Conservation (phyloP, 2,797 vertebrate species). For the Thamnophis elegans region DNA sequence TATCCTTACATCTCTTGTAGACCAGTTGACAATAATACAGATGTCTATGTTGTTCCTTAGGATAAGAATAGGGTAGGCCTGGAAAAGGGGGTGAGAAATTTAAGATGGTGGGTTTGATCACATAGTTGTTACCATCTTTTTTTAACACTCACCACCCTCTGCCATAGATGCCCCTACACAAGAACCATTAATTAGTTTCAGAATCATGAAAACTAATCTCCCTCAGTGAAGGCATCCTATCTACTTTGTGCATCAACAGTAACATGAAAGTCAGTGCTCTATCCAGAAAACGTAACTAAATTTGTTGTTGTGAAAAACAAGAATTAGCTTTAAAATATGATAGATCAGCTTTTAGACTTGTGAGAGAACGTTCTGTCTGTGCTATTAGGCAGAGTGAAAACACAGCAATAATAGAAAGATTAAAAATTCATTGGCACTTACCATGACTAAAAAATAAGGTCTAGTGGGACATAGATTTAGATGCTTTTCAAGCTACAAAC, state of each 20-base stretch:
- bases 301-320: neutral
- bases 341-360: neutral
- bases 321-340: neutral
- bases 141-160: neutral
- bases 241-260: neutral
- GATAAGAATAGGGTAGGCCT: neutral
- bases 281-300: accelerated
- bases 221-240: neutral
- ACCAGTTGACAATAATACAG: neutral
- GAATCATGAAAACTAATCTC: neutral
- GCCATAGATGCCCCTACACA: neutral
- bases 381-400: neutral
- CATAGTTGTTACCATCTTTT: neutral
- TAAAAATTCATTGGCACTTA: neutral
- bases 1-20: neutral
- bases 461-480: neutral
- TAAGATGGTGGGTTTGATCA: neutral
- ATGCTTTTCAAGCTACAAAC: neutral
- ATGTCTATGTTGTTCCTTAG: neutral
- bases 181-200: neutral
- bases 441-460: neutral
- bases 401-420: neutral
- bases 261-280: neutral
- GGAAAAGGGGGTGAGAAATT: neutral
- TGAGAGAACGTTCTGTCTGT: neutral